phyloP scores from a whole-genome alignment of 2,888 invertebrate genomes.

The Lymantria dispar region DNA sequence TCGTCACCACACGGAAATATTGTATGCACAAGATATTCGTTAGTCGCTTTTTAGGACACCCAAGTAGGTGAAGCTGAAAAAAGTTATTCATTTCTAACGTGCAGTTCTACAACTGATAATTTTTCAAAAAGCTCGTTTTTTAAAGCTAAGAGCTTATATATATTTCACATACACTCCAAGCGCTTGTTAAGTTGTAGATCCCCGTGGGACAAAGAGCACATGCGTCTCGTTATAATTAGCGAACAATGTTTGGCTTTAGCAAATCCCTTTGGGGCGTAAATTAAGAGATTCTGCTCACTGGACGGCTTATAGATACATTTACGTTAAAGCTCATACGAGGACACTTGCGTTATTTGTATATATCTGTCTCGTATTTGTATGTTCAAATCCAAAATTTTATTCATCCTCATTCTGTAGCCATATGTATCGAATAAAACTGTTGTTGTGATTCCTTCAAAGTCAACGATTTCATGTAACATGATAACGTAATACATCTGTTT shows the following conservation, averaged over 20 bases:
- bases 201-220: conserved; percentile 74
- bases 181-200: conserved; percentile 60
- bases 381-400: conserved; percentile 45
- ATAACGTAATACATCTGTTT: no score
- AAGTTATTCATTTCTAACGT: no score
- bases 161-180: no score
- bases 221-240: conserved; percentile 81
- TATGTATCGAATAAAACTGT: conserved; percentile 30
- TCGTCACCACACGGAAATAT: no score
- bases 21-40: no score
- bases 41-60: no score
- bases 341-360: conserved; percentile 43
- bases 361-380: conserved; percentile 49
- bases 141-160: no score
- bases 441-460: conserved; percentile 18
- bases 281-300: conserved; percentile 74
- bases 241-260: conserved; percentile 81
- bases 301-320: conserved; percentile 74
- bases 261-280: conserved; percentile 82
- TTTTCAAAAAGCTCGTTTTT: no score
- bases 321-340: conserved; percentile 56
- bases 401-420: conserved; percentile 34
- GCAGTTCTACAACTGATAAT: no score
- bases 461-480: neutral
- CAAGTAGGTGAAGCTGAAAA: no score